Evolutionary conservation across 2,888 invertebrate species (phyloP), one percentile per base, ranked within the genome.

Genomic region (Catotricha subobsoleta): DNA sequence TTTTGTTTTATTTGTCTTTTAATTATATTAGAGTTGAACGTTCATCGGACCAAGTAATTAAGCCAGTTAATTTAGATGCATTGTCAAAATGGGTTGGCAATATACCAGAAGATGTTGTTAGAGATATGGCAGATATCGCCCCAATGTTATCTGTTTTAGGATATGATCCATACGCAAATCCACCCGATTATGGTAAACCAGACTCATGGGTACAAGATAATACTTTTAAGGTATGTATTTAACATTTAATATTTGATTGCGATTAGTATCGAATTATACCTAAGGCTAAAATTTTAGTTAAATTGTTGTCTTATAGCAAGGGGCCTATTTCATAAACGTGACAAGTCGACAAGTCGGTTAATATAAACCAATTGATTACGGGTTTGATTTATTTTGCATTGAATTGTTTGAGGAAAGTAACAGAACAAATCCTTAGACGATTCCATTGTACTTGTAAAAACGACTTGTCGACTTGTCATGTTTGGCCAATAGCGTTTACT

Each of bases 31-130:
- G 92, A 66, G 88, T 91, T 59, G 95, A 97, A 67, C 76, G 94
- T 46, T 94, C 94, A 37, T 92, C 92, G 47, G 95, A 97, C 70
- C 97, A 97, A 72, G 94, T 98, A 53, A 90, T 97, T 62, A 94
- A 95, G 56, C 92, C 97, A 12, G 84, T 98, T 45, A 97, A 98
- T 68, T 69, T 88, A 56, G 95, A 95, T 65, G 97, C 97, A 37
- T 70, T 97, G 48, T 75, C 77, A 53, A 88, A 87, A 67, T 90
- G 88, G 90, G 87, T 86, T 49, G 87, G 36, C 7, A 74, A 81
- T 58, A 74, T 90, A 57, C 88, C 90, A 54, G 74, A 76, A 19
- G 94, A 97, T 66, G 92, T 95, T 45, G 76, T 91, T 47, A 73
- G 74, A 46, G 90, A 92, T 60, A 90, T 92, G 88, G 80, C 82